Percentiles rank a stretch among this genome's conserved stretches.
phyloP scores from a whole-genome alignment of 2,797 vertebrate genomes.

The Rousettus madagascariensis region DNA sequence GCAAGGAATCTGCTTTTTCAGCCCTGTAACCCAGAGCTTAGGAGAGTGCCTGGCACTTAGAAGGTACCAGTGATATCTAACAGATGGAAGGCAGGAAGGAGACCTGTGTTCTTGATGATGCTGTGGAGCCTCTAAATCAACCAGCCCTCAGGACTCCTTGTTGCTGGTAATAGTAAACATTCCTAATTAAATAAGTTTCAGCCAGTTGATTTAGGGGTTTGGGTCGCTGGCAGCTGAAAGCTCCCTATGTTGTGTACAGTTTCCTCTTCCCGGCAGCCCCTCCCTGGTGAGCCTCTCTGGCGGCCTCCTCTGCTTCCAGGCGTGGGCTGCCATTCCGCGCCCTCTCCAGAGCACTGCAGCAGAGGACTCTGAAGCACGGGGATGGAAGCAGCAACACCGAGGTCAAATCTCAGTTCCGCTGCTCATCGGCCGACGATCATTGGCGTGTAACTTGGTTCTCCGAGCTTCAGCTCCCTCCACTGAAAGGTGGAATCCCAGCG shows the following conservation, averaged over 20 bases:
- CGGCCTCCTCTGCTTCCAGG: neutral
- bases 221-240: too few relatives aligned
- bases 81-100: neutral
- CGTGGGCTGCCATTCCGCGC: fast-evolving
- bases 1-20: neutral
- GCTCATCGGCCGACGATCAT: neutral
- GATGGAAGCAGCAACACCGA: neutral
- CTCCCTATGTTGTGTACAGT: fast-evolving
- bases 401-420: neutral
- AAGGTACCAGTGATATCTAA: neutral
- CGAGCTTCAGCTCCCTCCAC: fast-evolving
- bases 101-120: neutral
- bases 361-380: fast-evolving
- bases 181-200: neutral
- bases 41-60: neutral
- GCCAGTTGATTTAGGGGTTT: neutral
- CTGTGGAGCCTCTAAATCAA: neutral
- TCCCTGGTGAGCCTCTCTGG: neutral
- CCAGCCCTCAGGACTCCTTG: neutral
- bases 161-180: neutral
- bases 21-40: neutral
- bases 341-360: fast-evolving
- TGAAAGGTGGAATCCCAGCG: fast-evolving
- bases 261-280: neutral
- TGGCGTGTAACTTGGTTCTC: neutral